Conservation (phyloP, 2,113 vertebrate genomes). For the Chionis minor region DNA sequence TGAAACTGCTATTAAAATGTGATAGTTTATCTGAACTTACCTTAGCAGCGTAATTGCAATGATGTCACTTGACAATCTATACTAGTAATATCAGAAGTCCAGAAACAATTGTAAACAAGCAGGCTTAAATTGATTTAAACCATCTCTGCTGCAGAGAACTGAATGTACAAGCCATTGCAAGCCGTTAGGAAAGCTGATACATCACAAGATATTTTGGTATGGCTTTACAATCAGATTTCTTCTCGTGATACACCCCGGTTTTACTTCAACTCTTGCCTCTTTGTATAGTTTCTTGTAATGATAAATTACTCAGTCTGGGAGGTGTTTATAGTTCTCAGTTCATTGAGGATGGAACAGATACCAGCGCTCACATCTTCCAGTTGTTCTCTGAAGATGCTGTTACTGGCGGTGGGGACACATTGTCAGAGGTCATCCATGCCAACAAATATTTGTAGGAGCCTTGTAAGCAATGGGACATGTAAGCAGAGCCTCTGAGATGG, state of each 20-base stretch:
- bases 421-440: neutral
- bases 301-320: neutral
- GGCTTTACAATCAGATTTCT: slow-evolving; percentile 8
- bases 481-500: neutral
- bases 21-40: neutral
- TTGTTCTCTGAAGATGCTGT: neutral
- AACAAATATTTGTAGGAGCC: neutral
- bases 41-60: neutral
- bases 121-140: neutral
- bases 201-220: neutral
- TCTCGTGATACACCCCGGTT: neutral
- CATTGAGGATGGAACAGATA: neutral
- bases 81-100: neutral
- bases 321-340: neutral
- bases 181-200: neutral
- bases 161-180: neutral
- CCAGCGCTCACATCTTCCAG: neutral
- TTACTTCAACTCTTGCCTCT: slow-evolving; percentile 6
- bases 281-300: neutral
- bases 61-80: neutral
- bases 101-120: neutral
- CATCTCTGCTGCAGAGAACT: neutral
- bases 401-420: neutral
- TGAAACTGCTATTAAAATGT: neutral
- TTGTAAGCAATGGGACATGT: neutral